Base-by-base conservation (phyloP, 2,888 invertebrate species). In the Eumerus sabulonum region DNA sequence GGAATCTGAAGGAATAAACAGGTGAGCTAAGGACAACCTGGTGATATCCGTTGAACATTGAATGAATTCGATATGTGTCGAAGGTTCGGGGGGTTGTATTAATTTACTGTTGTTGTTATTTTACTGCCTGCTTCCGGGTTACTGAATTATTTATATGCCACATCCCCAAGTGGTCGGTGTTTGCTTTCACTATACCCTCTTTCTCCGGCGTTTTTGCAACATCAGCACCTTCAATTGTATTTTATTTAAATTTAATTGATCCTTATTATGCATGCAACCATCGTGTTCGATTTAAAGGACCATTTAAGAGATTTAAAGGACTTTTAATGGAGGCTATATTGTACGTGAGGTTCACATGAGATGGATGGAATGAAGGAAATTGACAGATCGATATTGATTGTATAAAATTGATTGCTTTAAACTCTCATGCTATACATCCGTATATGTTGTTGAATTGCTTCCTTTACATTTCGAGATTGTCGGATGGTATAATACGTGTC, bases 111-210 rank as follows among this genome's bases (percentile, higher is more conserved):
- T 64, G 42, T 76, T 76, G 17, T 36, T 42, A 70, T 57, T 68
- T 68, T 64, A 60, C 53, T 59, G 73, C 54, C 63, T 70, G 73
- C 64, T 79, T 79, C 79, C 79, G 68, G 73, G 68, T 73, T 67
- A 79, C 74, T 74, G 79, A 79, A 79, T 79, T 79, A 79, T 68
- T 74, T 74, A 77, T 74, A 77, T 77, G 53, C 60, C 45, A 60
- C 60, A 60, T 19, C 14, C 45, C 14, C 9, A 27, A 57, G 60
- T 56, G 60, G 27, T 42, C 38, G 71, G 19, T 17, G 14, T 12
- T n/a, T 40, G 7, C n/a, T 14, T 12, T 42, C 5, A 9, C 12
- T 11, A 35, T 40, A n/a, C 40, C 0, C 19, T 38, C 36, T 19
- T n/a, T 9, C 38, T 42, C 14, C 14, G n/a, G 14, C 19, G 17